These are phyloP conservation scores for Drosophila neonasuta DNA, from an alignment of 2,888 invertebrate species.

Conservation along the genomic window DNA sequence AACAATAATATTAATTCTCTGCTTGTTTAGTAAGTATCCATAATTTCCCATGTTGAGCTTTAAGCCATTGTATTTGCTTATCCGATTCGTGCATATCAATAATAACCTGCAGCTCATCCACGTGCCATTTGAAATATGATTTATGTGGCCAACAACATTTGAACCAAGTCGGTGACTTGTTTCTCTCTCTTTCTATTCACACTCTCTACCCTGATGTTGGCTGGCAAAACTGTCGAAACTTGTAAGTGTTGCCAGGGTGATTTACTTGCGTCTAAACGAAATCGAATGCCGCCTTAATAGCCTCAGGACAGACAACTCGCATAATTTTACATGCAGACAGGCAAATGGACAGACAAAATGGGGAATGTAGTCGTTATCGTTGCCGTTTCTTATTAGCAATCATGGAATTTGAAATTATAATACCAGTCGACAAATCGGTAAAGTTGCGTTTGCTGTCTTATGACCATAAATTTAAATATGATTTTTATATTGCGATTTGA, in stretches of 20 bases:
- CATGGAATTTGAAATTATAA: conserved; percentile 69
- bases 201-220: conserved; percentile 28
- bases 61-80: conserved; percentile 47
- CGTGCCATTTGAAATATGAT: conserved; percentile 69
- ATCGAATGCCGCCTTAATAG: conserved; percentile 78
- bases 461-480: conserved; percentile 69
- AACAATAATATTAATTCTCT: no score
- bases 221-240: conserved; percentile 78
- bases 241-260: conserved; percentile 72
- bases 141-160: conserved; percentile 64
- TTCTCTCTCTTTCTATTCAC: background rate
- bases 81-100: conserved; percentile 55
- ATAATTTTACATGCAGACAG: conserved; percentile 66
- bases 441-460: conserved; percentile 46
- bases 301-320: conserved; percentile 66
- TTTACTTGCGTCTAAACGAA: conserved; percentile 70
- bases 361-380: conserved; percentile 6
- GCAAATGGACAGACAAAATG: conserved; percentile 26
- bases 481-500: conserved; percentile 63
- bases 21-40: background rate
- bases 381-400: conserved; percentile 61
- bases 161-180: conserved; percentile 29
- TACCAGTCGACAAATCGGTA: conserved; percentile 62
- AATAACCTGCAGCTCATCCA: conserved; percentile 57
- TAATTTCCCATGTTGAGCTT: conserved; percentile 30